Conservation (phyloP, 2,888 invertebrate genomes). For the Pristionchus arcanus region DNA sequence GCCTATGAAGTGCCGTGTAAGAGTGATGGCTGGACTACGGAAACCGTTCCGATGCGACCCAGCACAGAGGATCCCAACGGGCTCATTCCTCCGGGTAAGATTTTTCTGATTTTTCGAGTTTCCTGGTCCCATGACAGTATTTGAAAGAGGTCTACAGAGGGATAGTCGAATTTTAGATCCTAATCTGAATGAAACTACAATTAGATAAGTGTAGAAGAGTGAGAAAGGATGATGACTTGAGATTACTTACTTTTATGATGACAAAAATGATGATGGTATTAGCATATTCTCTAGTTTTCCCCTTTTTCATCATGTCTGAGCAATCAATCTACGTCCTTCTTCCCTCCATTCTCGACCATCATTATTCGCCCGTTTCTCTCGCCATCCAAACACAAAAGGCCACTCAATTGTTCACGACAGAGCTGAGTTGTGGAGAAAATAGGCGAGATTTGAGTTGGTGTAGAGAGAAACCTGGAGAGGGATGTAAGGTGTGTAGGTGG, state of each 20-base stretch:
- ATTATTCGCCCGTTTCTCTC: conserved; percentile 36
- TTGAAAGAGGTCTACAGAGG: no score
- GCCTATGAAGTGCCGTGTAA: conserved; percentile 2
- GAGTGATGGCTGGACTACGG: conserved; percentile 12
- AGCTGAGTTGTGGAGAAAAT: neutral
- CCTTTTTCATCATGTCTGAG: neutral
- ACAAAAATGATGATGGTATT: neutral
- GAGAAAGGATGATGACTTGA: no score
- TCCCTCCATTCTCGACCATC: conserved; percentile 22
- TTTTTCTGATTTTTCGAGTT: no score
- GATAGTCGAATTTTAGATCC: no score
- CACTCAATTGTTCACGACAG: conserved; percentile 45
- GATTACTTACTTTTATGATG: neutral
- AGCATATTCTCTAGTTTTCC: conserved; percentile 5
- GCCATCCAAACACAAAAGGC: conserved; percentile 18
- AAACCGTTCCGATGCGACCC: neutral
- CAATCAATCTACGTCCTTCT: conserved; percentile 35
- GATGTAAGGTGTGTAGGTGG: neutral
- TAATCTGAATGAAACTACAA: no score
- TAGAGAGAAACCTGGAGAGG: neutral
- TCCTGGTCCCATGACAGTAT: no score
- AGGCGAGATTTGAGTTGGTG: neutral
- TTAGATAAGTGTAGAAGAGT: no score
- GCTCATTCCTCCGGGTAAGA: conserved; percentile 18
- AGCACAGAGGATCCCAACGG: neutral